Base-by-base conservation (phyloP, 2,113 vertebrate species). In the Ctenodactylus gundi region DNA sequence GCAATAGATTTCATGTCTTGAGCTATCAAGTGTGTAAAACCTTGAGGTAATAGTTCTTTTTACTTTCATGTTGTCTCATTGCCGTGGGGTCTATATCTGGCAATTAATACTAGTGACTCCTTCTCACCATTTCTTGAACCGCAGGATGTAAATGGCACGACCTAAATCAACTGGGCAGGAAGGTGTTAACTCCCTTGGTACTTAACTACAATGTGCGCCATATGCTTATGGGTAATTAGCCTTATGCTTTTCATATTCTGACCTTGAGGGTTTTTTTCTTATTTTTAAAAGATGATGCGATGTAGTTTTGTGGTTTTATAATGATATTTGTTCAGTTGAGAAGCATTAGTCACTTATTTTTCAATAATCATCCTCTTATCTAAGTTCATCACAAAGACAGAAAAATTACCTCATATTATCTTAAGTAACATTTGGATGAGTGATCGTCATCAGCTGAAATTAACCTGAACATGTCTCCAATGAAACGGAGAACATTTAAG, bases 401-500 rank as follows among this genome's bases (percentile, higher is more conserved):
- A 85, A 10, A 88, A 97, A 93, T 1, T 34, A 83, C 46, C 90
- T 87, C 55, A 3, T 12, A 75, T 94, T 97, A 82, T 92, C 96
- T 96, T 94, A 78, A 97, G 96, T 85, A 96, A 72, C 90, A 57
- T 92, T 97, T 95, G 89, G 73, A 85, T 78, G 86, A 96, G 93
- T 83, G 76, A 88, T 95, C 55, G 96, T 97, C 96, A 83, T 95
- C 95, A 90, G 65, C 88, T 85, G 93, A 96, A 96, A 95, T 96
- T 88, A 97, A 96, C 97, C 97, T 97, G 95, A 82, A 51, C 95
- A 87, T 60, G 85, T 93, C 94, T 97, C 95, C 84, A 64, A 75
- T 82, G 95, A 97, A 94, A 95, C 39, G 85, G 94, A 96, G 95
- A 96, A 82, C 88, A 80, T 92, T 97, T 81, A 60, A 86, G 86